phyloP scores from a whole-genome alignment of 2,113 vertebrate genomes.

The Rattus norvegicus region GRCr8 NC_086027.1:24514001-24514500 shows the following conservation, averaged over 20 bases:
- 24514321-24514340: not conserved
- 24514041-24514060: not conserved
- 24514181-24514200: not conserved
- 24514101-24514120: not conserved
- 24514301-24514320: not conserved
- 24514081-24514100: slow-evolving; percentile 14
- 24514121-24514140: not conserved
- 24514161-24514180: not conserved
- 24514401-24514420: not conserved
- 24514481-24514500: slow-evolving; percentile 54
- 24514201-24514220: not conserved
- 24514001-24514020: not conserved
- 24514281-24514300: not conserved
- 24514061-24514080: not conserved
- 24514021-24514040: not conserved
- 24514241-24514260: not conserved
- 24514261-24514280: not conserved
- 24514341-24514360: not conserved
- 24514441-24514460: not conserved
- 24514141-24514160: not conserved
- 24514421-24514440: not conserved
- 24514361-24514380: not conserved
- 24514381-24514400: not conserved
- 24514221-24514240: not conserved
- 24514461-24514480: slow-evolving; percentile 15